These are phyloP conservation scores for Novumbra hubbsi DNA, from an alignment of 2,797 vertebrate genomes.

Conservation along the genomic window DNA sequence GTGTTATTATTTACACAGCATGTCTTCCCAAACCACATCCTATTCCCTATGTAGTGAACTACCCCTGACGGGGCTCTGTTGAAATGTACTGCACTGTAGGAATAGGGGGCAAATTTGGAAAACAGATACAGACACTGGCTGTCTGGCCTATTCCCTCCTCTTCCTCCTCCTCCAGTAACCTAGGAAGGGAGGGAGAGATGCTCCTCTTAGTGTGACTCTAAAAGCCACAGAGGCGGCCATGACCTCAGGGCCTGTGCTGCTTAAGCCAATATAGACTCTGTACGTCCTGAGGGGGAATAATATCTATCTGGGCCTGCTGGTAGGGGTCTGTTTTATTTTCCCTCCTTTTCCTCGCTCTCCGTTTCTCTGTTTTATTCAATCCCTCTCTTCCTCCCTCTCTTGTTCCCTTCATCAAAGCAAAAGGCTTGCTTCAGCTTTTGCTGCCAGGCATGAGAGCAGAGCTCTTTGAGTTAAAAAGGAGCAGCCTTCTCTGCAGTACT, in stretches of 20 bases:
- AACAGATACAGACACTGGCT: not conserved
- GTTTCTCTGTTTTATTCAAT: conserved; percentile 14
- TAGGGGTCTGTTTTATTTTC: conserved; percentile 68
- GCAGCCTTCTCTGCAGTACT: conserved; percentile 70
- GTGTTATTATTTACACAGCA: conserved; percentile 70
- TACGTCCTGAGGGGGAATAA: conserved; percentile 78
- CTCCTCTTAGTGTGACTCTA: conserved; percentile 33
- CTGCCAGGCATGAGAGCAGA: conserved; percentile 70
- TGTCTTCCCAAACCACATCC: not conserved
- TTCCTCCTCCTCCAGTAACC: not conserved
- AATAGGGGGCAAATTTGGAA: not conserved
- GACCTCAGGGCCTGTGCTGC: conserved; percentile 70
- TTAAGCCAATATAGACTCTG: conserved; percentile 72
- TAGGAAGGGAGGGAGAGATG: conserved; percentile 39
- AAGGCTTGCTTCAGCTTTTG: conserved; percentile 65
- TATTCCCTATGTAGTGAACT: not conserved
- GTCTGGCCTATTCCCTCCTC: not conserved
- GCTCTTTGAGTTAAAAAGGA: conserved; percentile 79
- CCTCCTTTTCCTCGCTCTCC: conserved; percentile 36
- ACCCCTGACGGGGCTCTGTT: not conserved
- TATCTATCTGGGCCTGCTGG: conserved; percentile 65
- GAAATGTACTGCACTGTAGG: not conserved
- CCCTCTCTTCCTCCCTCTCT: conserved; percentile 4
- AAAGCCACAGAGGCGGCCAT: conserved; percentile 45
- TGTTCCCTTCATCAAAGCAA: conserved; percentile 66